phyloP scores from a whole-genome alignment of 2,113 vertebrate species.

The Cephalopholis sonnerati region DNA sequence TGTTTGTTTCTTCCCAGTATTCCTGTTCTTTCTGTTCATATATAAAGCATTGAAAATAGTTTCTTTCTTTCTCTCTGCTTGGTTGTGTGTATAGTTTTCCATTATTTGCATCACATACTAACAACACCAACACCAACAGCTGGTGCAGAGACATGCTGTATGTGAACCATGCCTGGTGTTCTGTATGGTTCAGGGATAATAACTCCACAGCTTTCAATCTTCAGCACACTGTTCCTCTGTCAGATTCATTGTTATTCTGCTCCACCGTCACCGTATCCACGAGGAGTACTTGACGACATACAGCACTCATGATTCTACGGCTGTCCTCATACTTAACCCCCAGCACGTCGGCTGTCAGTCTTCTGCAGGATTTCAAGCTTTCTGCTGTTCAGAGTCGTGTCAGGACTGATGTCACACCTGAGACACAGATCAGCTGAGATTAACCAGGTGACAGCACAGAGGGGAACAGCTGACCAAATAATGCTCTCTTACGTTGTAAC shows the following conservation, averaged over 20 bases:
- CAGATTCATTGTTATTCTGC: slow-evolving; percentile 39
- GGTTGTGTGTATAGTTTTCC: too few species aligned
- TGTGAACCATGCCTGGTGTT: not conserved
- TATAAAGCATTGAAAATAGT: too few species aligned
- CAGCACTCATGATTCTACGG: slow-evolving; percentile 7
- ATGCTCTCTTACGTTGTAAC: not conserved
- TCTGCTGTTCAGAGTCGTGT: slow-evolving; percentile 3
- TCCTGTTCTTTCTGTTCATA: too few species aligned
- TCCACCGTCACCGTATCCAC: not conserved
- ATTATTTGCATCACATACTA: not conserved
- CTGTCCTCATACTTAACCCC: slow-evolving; percentile 1
- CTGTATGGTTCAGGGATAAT: not conserved
- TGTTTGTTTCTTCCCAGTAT: too few species aligned
- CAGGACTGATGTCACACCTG: slow-evolving; percentile 16
- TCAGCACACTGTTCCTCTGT: not conserved
- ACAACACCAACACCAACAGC: not conserved
- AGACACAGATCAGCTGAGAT: slow-evolving; percentile 25
- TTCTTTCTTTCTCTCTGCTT: too few species aligned
- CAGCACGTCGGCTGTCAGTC: not conserved
- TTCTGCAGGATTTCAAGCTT: not conserved
- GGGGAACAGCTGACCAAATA: not conserved
- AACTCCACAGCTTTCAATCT: not conserved
- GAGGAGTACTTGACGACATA: not conserved
- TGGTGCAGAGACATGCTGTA: not conserved
- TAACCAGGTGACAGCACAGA: not conserved